Base-by-base conservation (phyloP, 2,113 vertebrate species). In the human region DNA sequence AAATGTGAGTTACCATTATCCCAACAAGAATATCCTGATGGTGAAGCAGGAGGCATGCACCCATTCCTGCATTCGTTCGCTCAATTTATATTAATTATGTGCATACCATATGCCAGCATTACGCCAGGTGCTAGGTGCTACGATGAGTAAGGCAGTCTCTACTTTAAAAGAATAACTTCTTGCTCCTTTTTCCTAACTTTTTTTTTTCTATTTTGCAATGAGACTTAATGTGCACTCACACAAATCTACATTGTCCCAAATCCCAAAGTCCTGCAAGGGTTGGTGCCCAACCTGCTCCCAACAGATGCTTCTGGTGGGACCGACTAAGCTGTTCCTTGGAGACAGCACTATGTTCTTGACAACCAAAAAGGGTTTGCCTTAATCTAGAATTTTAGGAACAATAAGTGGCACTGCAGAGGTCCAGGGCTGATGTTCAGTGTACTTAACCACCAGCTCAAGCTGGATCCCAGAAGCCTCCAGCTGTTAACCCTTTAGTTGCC, bases 381-480 rank as follows among this genome's bases (percentile, higher is more conserved):
- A 32, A 79, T 68, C 14, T 64, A 95, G 82, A 35, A 78, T 66
- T 93, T 91, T 32, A 78, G 50, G 14, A 32, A 81, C n/a, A 78
- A 48, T 22, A 68, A 91, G 23, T 22, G 27, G 57, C 38, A 72
- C 4, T 22, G 14, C 13, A 89, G 43, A 66, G 13, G 73, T 92
- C 68, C n/a, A n/a, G 16, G 43, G 52, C 4, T 50, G 25, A 48
- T n/a, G n/a, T n/a, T 89, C 68, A 76, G 79, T 80, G 76, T 93
- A 93, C 30, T 90, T 97, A 94, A 79, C 59, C 45, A 32, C 30
- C 13, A 89, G 61, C 18, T 92, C 72, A 40, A 93, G 55, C 27
- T 70, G 38, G 61, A 59, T 40, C 55, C 27, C 84, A 82, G 50
- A 85, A 50, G 73, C 27, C 83, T 86, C 40, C 52, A 40, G 27